phyloP scores from a whole-genome alignment of 2,797 vertebrate genomes.

The Periophthalmus magnuspinnatus region DNA sequence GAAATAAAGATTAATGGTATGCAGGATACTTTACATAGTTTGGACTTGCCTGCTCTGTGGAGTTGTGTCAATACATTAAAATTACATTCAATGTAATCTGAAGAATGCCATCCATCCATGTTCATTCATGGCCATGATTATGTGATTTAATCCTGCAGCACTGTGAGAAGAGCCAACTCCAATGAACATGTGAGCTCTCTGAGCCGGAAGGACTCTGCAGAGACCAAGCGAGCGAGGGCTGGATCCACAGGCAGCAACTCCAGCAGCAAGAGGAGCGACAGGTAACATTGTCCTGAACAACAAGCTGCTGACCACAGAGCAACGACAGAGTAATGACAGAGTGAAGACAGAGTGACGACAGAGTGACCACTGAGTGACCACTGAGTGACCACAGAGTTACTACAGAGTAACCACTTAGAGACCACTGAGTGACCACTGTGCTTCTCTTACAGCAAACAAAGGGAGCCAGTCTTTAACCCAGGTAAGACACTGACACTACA shows the following conservation, averaged over 20 bases:
- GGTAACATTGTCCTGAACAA: slow-evolving; percentile 69
- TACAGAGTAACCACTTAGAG: too few species aligned
- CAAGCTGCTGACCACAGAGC: not conserved
- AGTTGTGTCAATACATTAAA: not conserved
- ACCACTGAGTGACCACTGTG: slow-evolving; percentile 30
- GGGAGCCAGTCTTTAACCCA: slow-evolving; percentile 95
- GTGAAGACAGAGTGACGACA: slow-evolving; percentile 16
- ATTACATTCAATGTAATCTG: too few species aligned
- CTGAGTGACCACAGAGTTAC: not conserved
- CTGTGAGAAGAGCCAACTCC: slow-evolving; percentile 93
- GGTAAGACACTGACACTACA: slow-evolving; percentile 78
- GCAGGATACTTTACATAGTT: not conserved
- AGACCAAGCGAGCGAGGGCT: slow-evolving; percentile 89
- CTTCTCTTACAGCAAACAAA: slow-evolving; percentile 90
- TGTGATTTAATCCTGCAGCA: slow-evolving; percentile 65
- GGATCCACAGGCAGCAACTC: slow-evolving; percentile 95
- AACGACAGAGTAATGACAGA: slow-evolving; percentile 12
- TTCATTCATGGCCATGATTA: not conserved
- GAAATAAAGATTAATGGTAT: too few species aligned
- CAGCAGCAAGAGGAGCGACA: slow-evolving; percentile 92
- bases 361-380: slow-evolving; percentile 13
- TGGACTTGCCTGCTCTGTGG: too few species aligned
- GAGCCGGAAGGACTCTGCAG: slow-evolving; percentile 86
- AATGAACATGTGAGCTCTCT: slow-evolving; percentile 90
- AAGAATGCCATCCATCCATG: not conserved